These are phyloP conservation scores for Illadopsis cleaveri DNA, from an alignment of 2,113 vertebrate genomes.

Conservation along the genomic window DNA sequence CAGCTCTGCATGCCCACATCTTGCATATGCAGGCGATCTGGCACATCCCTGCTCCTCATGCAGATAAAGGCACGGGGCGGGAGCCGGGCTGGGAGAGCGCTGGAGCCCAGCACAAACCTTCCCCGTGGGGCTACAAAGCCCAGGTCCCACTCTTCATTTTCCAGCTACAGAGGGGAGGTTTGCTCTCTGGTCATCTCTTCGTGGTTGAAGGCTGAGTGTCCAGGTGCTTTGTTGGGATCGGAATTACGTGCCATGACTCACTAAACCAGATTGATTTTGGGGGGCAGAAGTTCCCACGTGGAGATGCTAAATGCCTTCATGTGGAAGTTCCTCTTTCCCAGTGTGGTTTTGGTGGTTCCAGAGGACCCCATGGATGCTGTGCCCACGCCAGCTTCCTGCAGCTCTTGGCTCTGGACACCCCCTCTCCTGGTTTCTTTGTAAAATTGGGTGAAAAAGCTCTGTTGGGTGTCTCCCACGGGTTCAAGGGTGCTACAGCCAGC, in stretches of 20 bases:
- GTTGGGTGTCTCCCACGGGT: not conserved
- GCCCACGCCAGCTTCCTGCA: not conserved
- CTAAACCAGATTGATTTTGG: rapidly evolving
- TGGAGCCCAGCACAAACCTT: not conserved
- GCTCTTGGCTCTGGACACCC: rapidly evolving
- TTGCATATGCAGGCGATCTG: slow-evolving; percentile 37
- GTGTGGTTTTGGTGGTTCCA: rapidly evolving
- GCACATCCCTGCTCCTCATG: slow-evolving; percentile 14
- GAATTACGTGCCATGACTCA: not conserved
- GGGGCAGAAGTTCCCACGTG: not conserved
- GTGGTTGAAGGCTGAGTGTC: not conserved
- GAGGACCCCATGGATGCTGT: not conserved
- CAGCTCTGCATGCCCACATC: slow-evolving; percentile 8
- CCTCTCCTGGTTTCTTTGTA: not conserved
- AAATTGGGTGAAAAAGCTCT: not conserved
- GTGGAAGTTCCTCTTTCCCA: not conserved
- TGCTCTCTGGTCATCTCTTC: not conserved
- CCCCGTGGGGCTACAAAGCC: not conserved
- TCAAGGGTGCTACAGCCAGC: not conserved
- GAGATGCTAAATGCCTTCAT: rapidly evolving
- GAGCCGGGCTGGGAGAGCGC: not conserved
- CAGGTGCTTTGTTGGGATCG: rapidly evolving
- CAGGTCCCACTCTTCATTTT: not conserved
- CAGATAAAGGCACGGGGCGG: not conserved
- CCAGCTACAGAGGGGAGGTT: not conserved